Conservation (phyloP, 1,140 invertebrate genomes). For the Heliconius hewitsoni region DNA sequence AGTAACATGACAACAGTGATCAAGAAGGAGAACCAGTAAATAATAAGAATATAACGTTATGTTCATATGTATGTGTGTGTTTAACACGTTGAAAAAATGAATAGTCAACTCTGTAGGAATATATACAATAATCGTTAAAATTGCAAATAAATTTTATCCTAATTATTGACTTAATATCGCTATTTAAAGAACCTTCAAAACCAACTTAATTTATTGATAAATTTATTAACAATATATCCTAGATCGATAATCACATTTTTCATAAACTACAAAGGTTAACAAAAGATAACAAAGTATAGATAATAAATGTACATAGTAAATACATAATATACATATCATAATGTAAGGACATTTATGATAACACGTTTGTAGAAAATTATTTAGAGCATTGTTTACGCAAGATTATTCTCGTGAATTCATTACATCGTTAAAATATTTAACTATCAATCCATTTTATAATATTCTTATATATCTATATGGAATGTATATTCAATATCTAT, state of each 20-base stretch:
- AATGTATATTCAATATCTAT: too few relatives aligned
- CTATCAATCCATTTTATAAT: too few relatives aligned
- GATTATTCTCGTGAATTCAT: too few relatives aligned
- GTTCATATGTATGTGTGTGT: too few relatives aligned
- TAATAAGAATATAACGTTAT: too few relatives aligned
- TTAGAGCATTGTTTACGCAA: too few relatives aligned
- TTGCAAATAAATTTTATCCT: background rate
- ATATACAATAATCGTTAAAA: background rate
- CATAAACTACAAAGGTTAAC: slow-evolving; percentile 1
- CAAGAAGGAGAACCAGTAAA: too few relatives aligned
- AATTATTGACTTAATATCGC: background rate
- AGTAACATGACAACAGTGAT: too few relatives aligned
- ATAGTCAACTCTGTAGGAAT: background rate
- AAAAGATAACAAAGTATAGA: background rate
- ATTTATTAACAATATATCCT: slow-evolving; percentile 4
- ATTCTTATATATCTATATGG: too few relatives aligned
- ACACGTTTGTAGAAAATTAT: background rate
- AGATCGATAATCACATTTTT: background rate
- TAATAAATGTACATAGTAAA: background rate
- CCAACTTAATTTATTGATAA: background rate
- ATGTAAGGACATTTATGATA: background rate
- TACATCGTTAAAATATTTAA: too few relatives aligned
- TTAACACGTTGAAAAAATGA: background rate
- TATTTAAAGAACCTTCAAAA: background rate
- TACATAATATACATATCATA: background rate